phyloP scores from a whole-genome alignment of 2,888 invertebrate genomes.

The Agrochola lota region DNA sequence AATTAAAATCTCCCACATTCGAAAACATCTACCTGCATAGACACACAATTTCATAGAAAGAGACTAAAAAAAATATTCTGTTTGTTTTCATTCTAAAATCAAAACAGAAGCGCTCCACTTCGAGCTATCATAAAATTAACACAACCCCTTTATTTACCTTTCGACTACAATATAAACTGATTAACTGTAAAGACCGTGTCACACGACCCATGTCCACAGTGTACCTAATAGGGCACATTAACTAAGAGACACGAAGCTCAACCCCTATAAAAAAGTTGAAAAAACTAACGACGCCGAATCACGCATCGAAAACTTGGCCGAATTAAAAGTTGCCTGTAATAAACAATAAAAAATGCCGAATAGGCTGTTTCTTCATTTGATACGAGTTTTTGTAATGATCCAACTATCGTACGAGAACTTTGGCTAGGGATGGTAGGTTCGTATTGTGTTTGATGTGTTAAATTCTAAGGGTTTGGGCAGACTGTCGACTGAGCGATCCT shows the following conservation, averaged over 20 bases:
- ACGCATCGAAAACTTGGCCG: constrained; percentile 88
- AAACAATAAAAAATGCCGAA: constrained; percentile 88
- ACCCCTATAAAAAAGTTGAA: constrained; percentile 84
- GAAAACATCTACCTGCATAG: background rate
- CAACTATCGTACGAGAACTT: constrained; percentile 74
- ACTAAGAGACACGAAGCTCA: constrained; percentile 83
- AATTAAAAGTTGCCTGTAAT: constrained; percentile 90
- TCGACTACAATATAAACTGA: constrained; percentile 65
- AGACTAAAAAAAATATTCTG: background rate
- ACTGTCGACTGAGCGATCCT: background rate
- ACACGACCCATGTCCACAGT: constrained; percentile 75
- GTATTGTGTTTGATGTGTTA: constrained; percentile 59
- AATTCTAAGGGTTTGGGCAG: constrained; percentile 49
- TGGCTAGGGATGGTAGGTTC: constrained; percentile 51
- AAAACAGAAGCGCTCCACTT: constrained; percentile 32
- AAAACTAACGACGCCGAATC: constrained; percentile 86
- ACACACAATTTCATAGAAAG: background rate
- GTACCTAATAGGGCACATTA: constrained; percentile 84
- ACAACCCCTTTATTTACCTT: constrained; percentile 69
- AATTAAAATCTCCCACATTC: background rate
- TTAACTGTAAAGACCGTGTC: constrained; percentile 71
- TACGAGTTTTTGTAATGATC: constrained; percentile 80
- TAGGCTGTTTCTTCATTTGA: constrained; percentile 81
- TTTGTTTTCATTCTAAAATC: constrained; percentile 34
- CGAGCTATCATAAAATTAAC: constrained; percentile 60